A percentile compares a stretch with the other conserved stretches of the same genome.
Evolutionary conservation across 2,113 vertebrate genomes (phyloP).

Genomic region (Phyllostomus hastatus): DNA sequence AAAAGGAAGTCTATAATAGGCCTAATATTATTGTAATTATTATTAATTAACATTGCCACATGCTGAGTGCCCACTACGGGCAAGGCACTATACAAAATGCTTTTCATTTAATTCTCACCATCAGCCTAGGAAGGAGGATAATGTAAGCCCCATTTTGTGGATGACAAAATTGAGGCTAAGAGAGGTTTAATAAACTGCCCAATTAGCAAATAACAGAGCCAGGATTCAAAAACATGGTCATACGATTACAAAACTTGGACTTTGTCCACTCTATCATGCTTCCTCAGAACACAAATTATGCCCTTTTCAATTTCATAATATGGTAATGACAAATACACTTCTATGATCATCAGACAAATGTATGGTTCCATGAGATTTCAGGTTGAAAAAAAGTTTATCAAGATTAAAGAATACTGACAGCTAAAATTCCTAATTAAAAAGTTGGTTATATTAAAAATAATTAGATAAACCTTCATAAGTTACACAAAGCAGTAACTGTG

Average conservation of each 20-base stretch:
- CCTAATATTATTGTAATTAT: background rate
- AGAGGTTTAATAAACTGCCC: background rate
- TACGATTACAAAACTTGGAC: background rate
- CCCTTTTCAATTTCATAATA: conserved; percentile 11
- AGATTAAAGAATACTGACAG: background rate
- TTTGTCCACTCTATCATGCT: background rate
- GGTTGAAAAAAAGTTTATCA: background rate
- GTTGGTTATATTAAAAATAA: background rate
- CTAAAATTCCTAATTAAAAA: conserved; percentile 10
- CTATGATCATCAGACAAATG: background rate
- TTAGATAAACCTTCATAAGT: background rate
- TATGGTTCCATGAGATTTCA: background rate
- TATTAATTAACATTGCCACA: background rate
- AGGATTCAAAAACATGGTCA: conserved; percentile 26
- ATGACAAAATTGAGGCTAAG: conserved; percentile 30
- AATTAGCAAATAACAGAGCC: background rate
- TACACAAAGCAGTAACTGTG: background rate
- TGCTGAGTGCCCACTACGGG: background rate
- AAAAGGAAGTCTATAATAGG: background rate
- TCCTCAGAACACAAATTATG: background rate
- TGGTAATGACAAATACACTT: background rate
- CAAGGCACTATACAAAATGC: background rate
- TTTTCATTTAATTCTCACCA: conserved; percentile 13
- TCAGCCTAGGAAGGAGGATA: background rate
- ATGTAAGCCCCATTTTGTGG: background rate